Evolutionary conservation across 2,797 vertebrate genomes (phyloP), one percentile per base, ranked within the genome.

Genomic region (Falco naumanni): DNA sequence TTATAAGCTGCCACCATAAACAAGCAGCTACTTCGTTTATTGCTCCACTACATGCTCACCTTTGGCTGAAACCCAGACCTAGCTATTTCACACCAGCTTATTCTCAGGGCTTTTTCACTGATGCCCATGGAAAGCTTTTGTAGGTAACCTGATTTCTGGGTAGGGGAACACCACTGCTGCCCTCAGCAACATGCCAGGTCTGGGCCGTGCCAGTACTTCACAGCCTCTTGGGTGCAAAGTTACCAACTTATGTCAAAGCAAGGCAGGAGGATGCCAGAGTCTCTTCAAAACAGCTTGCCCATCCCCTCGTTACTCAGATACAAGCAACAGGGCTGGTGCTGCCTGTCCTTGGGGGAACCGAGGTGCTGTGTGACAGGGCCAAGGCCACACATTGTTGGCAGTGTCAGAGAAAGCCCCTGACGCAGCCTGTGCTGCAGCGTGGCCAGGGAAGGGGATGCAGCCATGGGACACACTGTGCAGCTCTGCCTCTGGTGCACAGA

Each of bases 1-100:
- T 89, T 89, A 93, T 22, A 94, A 90, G 29, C 60, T 41, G 65
- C 72, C 66, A 83, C 65, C 70, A 93, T 70, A 92, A 96, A 77
- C 33, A 71, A 92, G 75, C 41, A 90, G 56, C 45, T 77, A 57
- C 37, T 84, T 56, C 14, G 9, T 78, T 76, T 88, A 60, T 69
- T 84, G 70, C 80, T 95, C 64, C 48, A 8, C 51, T 70, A 41
- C 19, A 34, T 1, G 0, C 21, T 93, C 26, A 43, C 29, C 41
- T 70, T 60, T 93, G 92, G 78, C 78, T 75, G 71, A 80, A 80
- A 75, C 37, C 47, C 68, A 91, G 53, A 76, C 26, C 50, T 41
- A 31, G 51, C 60, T 64, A 22, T 57, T 84, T 57, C 48, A 61
- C 47, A 85, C 37, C 51, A 57, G 68, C 11, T 41, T 54, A 0